Percentiles rank a stretch among this genome's conserved stretches.
phyloP scores from a whole-genome alignment of 2,797 vertebrate genomes.

The Neosilurus hyrtlii region DNA sequence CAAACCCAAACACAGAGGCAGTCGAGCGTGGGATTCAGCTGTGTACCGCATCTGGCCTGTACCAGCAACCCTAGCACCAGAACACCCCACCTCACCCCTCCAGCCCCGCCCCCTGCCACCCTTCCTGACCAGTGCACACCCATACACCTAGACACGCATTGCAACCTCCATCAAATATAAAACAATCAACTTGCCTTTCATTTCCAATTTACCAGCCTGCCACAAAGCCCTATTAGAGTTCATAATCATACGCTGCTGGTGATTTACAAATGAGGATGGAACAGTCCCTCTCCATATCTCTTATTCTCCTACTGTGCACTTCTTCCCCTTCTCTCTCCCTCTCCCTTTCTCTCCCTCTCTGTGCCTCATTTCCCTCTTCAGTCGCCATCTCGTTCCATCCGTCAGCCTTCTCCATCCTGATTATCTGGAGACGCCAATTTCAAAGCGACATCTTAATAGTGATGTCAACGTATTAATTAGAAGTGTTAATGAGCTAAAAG shows the following conservation, averaged over 20 bases:
- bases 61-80: constrained; percentile 67
- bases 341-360: constrained; percentile 59
- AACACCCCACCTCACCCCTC: constrained; percentile 32
- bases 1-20: constrained; percentile 80
- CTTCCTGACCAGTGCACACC: constrained; percentile 16
- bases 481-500: constrained; percentile 99
- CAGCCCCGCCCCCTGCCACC: constrained; percentile 43
- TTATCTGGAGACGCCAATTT: constrained; percentile 99
- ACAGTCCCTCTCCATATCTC: constrained; percentile 54
- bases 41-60: constrained; percentile 80
- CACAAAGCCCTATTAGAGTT: constrained; percentile 75
- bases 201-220: constrained; percentile 79
- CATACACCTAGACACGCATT: constrained; percentile 33
- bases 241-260: constrained; percentile 71
- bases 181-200: constrained; percentile 80
- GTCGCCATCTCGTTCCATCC: constrained; percentile 86
- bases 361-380: constrained; percentile 63
- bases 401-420: constrained; percentile 98
- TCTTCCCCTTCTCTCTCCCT: constrained; percentile 36
- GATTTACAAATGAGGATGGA: constrained; percentile 67
- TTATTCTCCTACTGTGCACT: constrained; percentile 46
- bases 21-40: constrained; percentile 80
- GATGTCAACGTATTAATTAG: constrained; percentile 99
- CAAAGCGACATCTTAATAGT: constrained; percentile 99
- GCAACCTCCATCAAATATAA: constrained; percentile 72